These are phyloP conservation scores for Scelioninae gen. 1 DNA, from an alignment of 2,888 invertebrate species.

Conservation along the genomic window DNA sequence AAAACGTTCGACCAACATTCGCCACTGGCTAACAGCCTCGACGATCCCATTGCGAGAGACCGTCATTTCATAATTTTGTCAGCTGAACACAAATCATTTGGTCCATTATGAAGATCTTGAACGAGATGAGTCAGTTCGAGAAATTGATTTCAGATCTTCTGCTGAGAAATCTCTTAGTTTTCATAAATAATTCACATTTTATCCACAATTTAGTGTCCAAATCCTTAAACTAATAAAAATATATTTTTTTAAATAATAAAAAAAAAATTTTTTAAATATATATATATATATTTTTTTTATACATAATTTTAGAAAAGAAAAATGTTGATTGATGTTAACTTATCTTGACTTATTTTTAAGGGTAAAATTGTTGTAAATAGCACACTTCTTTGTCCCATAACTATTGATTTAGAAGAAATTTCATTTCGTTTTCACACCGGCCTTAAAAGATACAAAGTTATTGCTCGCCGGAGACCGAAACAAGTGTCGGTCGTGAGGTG, in stretches of 20 bases:
- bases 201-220: no score
- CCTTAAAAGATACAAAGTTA: constrained; percentile 8
- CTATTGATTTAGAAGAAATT: background rate
- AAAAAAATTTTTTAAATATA: no score
- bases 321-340: no score
- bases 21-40: constrained; percentile 53
- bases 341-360: no score
- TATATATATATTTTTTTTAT: no score
- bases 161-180: background rate
- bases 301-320: no score
- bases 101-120: background rate
- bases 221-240: no score
- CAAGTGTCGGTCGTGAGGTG: constrained; percentile 8
- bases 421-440: background rate
- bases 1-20: constrained; percentile 79
- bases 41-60: constrained; percentile 47
- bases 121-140: constrained; percentile 5
- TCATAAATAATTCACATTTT: no score
- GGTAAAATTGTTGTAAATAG: no score
- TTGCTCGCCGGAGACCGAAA: constrained; percentile 2
- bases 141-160: background rate
- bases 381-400: background rate
- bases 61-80: constrained; percentile 60
- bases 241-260: no score
- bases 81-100: constrained; percentile 40